Percentiles rank a stretch among this genome's conserved stretches.
Conservation (phyloP, 92 coral and sea anemone species). For the Bergia sp. region DNA sequence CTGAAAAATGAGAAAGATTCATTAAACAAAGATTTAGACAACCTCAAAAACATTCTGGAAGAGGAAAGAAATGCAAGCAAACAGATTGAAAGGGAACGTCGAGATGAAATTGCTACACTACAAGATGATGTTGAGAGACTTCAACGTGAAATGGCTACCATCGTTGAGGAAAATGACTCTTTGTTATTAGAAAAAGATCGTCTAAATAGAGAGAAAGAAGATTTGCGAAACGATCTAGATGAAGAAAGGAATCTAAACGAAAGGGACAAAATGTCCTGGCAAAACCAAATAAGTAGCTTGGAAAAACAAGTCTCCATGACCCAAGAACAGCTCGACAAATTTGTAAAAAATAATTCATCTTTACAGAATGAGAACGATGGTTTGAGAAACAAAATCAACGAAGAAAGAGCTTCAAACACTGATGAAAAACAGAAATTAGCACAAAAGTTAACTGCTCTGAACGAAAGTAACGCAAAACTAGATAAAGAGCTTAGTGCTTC, state of each 20-base stretch:
- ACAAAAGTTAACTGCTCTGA: slow-evolving; percentile 13
- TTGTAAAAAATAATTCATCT: slow-evolving; percentile 7
- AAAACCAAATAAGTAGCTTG: not conserved
- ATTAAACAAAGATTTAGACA: slow-evolving; percentile 58
- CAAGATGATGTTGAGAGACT: slow-evolving; percentile 58
- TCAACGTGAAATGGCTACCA: not conserved
- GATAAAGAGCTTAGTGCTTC: slow-evolving; percentile 6
- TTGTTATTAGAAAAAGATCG: slow-evolving; percentile 7
- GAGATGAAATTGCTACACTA: slow-evolving; percentile 47
- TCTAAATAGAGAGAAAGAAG: slow-evolving; percentile 3
- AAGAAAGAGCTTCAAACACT: not conserved
- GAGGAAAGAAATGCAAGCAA: slow-evolving; percentile 59
- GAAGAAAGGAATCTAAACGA: slow-evolving; percentile 1
- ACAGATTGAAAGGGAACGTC: slow-evolving; percentile 42
- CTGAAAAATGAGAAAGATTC: slow-evolving; percentile 45
- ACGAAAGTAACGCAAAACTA: not conserved
- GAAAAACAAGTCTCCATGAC: not conserved
- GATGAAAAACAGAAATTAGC: slow-evolving; percentile 8
- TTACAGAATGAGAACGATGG: slow-evolving; percentile 11
- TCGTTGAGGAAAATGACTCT: not conserved
- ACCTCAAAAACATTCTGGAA: slow-evolving; percentile 57
- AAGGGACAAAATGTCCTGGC: not conserved
- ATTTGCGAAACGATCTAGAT: not conserved
- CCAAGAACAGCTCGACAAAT: not conserved
- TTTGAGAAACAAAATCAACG: not conserved